Percentiles rank a stretch among this genome's conserved stretches.
Conservation (phyloP, 1,140 invertebrate species). For the Eciton burchellii region DNA sequence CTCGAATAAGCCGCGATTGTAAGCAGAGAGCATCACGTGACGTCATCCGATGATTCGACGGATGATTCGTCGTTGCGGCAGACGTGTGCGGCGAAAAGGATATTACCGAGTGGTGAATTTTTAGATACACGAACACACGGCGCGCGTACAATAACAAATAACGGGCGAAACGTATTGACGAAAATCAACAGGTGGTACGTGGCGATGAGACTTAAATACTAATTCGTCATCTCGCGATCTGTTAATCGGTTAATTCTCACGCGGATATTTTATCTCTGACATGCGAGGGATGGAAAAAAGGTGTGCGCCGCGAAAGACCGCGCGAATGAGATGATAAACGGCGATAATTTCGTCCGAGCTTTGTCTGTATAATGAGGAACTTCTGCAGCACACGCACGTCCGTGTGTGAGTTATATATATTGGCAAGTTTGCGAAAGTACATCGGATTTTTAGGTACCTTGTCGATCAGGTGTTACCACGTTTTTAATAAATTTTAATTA, state of each 20-base stretch:
- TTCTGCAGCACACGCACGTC: too few species aligned
- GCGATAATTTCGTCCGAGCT: neutral
- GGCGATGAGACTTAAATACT: constrained; percentile 15
- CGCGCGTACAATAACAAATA: neutral
- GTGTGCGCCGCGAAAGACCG: neutral
- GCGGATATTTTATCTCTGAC: neutral
- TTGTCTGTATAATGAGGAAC: neutral
- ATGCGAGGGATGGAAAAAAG: neutral
- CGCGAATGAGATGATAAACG: neutral
- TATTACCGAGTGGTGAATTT: constrained; percentile 18
- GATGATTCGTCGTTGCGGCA: neutral
- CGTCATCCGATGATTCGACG: neutral
- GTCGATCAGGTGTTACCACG: too few species aligned
- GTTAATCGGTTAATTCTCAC: neutral
- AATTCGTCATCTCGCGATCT: neutral
- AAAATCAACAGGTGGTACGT: constrained; percentile 32
- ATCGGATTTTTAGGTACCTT: too few species aligned
- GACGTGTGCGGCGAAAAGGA: neutral
- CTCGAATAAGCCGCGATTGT: neutral
- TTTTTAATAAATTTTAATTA: too few species aligned
- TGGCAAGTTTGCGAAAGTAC: too few species aligned
- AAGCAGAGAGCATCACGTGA: neutral
- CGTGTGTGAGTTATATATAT: too few species aligned
- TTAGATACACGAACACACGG: neutral
- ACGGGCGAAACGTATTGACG: constrained; percentile 14